Evolutionary conservation across 2,113 vertebrate species (phyloP).

Genomic region (Sphyrna mokarran): DNA sequence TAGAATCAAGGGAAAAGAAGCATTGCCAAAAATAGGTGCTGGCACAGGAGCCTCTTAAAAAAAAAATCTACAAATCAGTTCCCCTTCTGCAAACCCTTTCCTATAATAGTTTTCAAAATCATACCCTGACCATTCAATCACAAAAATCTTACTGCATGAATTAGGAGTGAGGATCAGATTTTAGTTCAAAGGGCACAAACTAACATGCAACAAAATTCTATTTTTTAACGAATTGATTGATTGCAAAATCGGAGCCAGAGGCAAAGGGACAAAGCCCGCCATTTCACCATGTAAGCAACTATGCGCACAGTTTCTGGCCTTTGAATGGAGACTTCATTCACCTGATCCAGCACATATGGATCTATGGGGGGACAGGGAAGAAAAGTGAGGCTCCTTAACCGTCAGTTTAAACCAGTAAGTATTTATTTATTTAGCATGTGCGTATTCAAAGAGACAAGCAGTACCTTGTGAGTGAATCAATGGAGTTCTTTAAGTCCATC

Average conservation of each 20-base stretch:
- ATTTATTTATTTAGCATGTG: too few relatives aligned
- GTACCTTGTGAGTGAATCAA: too few relatives aligned
- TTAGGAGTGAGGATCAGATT: background rate
- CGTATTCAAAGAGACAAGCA: too few relatives aligned
- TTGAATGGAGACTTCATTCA: background rate
- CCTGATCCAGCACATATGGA: too few relatives aligned
- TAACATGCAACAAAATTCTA: background rate
- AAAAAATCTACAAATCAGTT: background rate
- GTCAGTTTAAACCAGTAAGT: background rate
- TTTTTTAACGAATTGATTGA: background rate
- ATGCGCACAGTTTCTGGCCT: too few relatives aligned
- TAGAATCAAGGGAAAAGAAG: background rate
- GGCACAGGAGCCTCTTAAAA: background rate
- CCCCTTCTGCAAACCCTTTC: background rate
- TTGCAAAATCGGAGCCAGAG: too few relatives aligned
- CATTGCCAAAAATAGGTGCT: background rate
- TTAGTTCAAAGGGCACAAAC: background rate
- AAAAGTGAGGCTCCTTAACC: too few relatives aligned
- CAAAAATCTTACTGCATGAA: background rate
- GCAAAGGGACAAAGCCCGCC: too few relatives aligned
- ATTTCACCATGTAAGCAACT: too few relatives aligned
- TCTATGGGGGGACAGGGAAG: too few relatives aligned
- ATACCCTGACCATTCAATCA: background rate
- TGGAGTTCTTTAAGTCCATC: too few relatives aligned
- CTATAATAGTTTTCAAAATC: background rate